Percentiles rank a stretch among this genome's conserved stretches.
Evolutionary conservation across 2,113 vertebrate genomes (phyloP).

Genomic region (Oreochromis niloticus): DNA sequence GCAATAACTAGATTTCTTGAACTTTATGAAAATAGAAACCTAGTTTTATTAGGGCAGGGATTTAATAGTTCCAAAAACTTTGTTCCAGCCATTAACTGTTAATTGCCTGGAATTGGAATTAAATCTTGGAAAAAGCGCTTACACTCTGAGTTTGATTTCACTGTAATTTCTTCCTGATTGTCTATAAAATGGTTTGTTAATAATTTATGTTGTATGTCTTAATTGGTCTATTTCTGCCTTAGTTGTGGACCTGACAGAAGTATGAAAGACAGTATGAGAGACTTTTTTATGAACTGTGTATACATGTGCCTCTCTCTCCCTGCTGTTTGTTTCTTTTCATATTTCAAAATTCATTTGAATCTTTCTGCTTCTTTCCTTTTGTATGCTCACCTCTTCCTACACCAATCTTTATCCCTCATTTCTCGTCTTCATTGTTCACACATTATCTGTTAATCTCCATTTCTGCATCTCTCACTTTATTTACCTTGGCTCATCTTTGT

Average conservation of each 20-base stretch:
- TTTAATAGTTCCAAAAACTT: neutral
- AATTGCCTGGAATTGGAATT: neutral
- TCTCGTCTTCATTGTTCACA: neutral
- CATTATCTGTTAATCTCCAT: neutral
- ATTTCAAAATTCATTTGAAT: neutral
- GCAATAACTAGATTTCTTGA: neutral
- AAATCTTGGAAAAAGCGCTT: neutral
- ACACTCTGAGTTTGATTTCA: neutral
- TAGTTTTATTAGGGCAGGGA: neutral
- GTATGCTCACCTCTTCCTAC: neutral
- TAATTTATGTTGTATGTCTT: neutral
- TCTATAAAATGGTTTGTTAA: neutral
- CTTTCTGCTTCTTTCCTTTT: neutral
- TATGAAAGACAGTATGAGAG: slow-evolving; percentile 37
- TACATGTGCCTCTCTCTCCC: slow-evolving; percentile 21
- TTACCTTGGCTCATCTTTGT: neutral
- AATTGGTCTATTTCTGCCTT: neutral
- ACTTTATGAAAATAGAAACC: neutral
- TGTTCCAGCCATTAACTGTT: neutral
- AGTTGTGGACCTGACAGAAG: neutral
- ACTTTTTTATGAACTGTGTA: slow-evolving; percentile 29
- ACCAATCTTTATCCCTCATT: neutral
- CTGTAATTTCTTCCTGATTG: neutral
- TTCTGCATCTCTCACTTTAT: neutral
- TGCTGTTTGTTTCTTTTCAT: neutral